These are phyloP conservation scores for Peromyscus attwateri DNA, from an alignment of 2,797 vertebrate genomes.

Conservation along the genomic window DNA sequence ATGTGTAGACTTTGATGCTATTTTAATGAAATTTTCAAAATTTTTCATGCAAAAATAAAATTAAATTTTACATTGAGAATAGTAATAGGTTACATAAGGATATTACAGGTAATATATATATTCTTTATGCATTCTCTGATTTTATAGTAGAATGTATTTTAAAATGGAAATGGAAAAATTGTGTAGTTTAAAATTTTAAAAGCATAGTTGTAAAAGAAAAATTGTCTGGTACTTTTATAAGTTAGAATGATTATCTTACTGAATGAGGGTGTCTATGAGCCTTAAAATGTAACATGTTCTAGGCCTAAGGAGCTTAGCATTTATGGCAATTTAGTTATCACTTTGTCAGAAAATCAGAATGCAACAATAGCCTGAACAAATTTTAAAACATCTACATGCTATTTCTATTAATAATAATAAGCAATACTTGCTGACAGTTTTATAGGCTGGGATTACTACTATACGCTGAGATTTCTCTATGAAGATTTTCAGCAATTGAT, in stretches of 20 bases:
- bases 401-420: not conserved
- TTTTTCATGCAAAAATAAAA: not conserved
- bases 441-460: too few relatives aligned
- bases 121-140: not conserved
- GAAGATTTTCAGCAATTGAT: not conserved
- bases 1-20: not conserved
- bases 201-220: conserved; percentile 8
- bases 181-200: not conserved
- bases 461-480: not conserved
- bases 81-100: not conserved
- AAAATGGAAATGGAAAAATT: not conserved
- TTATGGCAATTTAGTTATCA: not conserved
- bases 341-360: not conserved
- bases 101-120: not conserved
- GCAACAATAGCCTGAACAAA: not conserved
- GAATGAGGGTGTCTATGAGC: not conserved
- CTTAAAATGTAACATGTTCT: not conserved
- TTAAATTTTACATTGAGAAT: not conserved
- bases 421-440: not conserved
- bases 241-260: not conserved
- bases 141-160: conserved; percentile 14
- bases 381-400: not conserved
- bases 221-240: not conserved
- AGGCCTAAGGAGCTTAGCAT: not conserved
- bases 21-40: not conserved